These are phyloP conservation scores for Schizothorax lantsangensis DNA, from an alignment of 2,797 vertebrate species.

Conservation along the genomic window DNA sequence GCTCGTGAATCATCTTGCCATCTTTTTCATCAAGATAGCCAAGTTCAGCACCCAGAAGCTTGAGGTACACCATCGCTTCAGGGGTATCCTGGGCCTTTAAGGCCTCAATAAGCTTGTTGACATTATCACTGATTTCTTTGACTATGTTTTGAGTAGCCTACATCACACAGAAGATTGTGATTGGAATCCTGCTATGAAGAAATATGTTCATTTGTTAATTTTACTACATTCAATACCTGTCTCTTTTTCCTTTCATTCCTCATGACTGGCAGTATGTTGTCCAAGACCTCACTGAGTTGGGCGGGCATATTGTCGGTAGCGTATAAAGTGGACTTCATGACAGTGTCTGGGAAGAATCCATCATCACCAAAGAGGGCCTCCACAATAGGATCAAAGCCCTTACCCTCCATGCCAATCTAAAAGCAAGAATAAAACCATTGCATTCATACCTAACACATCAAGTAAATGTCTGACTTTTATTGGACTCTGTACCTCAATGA, in stretches of 20 bases:
- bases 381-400: conserved; percentile 89
- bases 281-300: conserved; percentile 79
- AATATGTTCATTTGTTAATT: not conserved
- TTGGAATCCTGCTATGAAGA: not conserved
- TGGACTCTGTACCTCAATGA: conserved; percentile 87
- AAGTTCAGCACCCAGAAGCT: conserved; percentile 89
- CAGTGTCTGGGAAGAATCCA: conserved; percentile 92
- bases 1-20: conserved; percentile 74
- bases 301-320: conserved; percentile 83
- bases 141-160: conserved; percentile 79
- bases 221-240: conserved; percentile 70
- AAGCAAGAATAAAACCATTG: conserved; percentile 50
- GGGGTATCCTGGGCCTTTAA: conserved; percentile 79
- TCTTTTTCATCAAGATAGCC: conserved; percentile 89
- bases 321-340: conserved; percentile 88
- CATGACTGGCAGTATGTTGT: conserved; percentile 81
- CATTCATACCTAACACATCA: not conserved
- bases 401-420: conserved; percentile 91
- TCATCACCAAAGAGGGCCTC: conserved; percentile 90
- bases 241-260: conserved; percentile 72
- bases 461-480: not conserved
- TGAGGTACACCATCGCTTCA: conserved; percentile 90
- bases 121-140: conserved; percentile 79
- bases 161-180: not conserved
- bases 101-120: conserved; percentile 85